Conservation (phyloP, 2,797 vertebrate genomes). For the Anolis apletophallus region DNA sequence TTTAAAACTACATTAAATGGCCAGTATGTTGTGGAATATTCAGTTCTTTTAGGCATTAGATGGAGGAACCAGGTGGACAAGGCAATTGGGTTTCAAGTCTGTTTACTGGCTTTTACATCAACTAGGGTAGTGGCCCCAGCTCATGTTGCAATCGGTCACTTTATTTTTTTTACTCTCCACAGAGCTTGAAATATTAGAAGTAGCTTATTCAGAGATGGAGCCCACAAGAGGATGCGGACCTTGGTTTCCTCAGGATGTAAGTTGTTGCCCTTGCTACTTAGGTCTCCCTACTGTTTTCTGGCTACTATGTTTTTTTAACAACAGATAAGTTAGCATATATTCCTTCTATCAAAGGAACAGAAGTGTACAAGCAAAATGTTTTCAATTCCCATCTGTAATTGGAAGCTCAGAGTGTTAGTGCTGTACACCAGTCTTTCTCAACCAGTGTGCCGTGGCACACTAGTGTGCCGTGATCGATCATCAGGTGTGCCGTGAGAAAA, state of each 20-base stretch:
- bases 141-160: neutral
- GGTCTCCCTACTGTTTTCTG: neutral
- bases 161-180: neutral
- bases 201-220: neutral
- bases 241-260: neutral
- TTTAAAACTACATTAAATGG: too few relatives aligned
- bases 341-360: neutral
- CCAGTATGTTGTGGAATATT: too few relatives aligned
- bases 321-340: neutral
- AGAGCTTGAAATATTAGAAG: constrained; percentile 17
- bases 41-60: too few relatives aligned
- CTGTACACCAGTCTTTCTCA: too few relatives aligned
- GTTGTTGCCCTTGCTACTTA: neutral
- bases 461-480: too few relatives aligned
- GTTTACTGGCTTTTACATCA: too few relatives aligned
- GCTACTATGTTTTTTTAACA: neutral
- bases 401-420: neutral
- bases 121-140: too few relatives aligned
- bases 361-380: neutral
- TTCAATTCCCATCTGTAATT: neutral
- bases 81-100: too few relatives aligned
- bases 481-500: too few relatives aligned
- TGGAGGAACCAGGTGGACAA: too few relatives aligned
- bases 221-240: neutral
- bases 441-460: too few relatives aligned